phyloP scores from a whole-genome alignment of 2,888 invertebrate genomes.

The Halictus ligatus region DNA sequence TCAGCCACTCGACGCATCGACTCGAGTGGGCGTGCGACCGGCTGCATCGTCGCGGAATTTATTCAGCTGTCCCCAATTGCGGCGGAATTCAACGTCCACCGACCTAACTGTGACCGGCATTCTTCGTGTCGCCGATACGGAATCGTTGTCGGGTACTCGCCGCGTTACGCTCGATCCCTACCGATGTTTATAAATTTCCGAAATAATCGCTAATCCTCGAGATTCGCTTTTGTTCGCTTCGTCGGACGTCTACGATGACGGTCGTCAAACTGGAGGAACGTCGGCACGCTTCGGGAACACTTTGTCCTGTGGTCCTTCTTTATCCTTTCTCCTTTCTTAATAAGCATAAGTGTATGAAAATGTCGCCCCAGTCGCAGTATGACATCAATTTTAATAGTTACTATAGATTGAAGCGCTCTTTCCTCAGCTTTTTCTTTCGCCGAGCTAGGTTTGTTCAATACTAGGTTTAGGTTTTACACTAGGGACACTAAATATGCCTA shows the following conservation, averaged over 20 bases:
- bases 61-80: conserved; percentile 53
- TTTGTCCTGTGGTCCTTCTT: too few relatives aligned
- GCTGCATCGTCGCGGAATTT: conserved; percentile 59
- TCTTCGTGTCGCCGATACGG: background rate
- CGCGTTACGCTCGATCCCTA: too few relatives aligned
- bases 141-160: background rate
- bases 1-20: conserved; percentile 51
- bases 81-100: conserved; percentile 16
- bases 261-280: background rate
- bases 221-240: background rate
- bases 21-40: conserved; percentile 62
- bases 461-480: too few relatives aligned
- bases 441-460: too few relatives aligned
- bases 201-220: background rate
- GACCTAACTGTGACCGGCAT: background rate
- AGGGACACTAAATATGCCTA: too few relatives aligned
- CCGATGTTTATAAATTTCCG: background rate
- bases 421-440: too few relatives aligned
- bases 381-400: too few relatives aligned
- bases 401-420: too few relatives aligned
- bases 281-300: too few relatives aligned
- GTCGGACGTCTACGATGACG: background rate
- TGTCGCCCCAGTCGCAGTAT: too few relatives aligned
- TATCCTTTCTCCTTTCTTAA: too few relatives aligned
- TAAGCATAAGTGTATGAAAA: too few relatives aligned